A percentile compares a stretch with the other conserved stretches of the same genome.
phyloP scores from a whole-genome alignment of 2,113 vertebrate genomes.

The Condylura cristata region DNA sequence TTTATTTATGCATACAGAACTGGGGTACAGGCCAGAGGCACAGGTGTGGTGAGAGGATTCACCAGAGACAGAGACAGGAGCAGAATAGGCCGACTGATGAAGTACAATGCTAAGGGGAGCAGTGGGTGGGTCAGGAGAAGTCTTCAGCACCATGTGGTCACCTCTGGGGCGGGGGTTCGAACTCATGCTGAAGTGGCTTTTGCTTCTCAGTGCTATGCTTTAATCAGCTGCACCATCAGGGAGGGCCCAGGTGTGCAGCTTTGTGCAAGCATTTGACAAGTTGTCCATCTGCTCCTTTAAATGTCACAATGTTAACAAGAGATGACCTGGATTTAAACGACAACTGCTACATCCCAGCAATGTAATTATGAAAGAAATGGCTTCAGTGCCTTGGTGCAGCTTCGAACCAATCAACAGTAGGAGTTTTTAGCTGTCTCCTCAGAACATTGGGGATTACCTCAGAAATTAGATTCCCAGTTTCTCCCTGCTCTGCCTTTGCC shows the following conservation, averaged over 20 bases:
- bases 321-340: slow-evolving; percentile 54
- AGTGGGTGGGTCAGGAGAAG: too few relatives aligned
- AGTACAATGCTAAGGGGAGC: too few relatives aligned
- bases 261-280: slow-evolving; percentile 13
- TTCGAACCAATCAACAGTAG: neutral
- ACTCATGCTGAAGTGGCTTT: too few relatives aligned
- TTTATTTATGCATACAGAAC: too few relatives aligned
- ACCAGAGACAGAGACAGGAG: too few relatives aligned
- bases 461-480: neutral
- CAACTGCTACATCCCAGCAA: neutral
- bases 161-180: too few relatives aligned
- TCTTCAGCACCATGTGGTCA: too few relatives aligned
- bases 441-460: neutral
- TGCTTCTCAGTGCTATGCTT: too few relatives aligned
- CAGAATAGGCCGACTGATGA: too few relatives aligned
- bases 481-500: neutral
- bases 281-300: slow-evolving; percentile 42
- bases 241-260: neutral
- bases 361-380: neutral
- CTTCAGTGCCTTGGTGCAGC: neutral
- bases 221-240: too few relatives aligned
- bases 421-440: neutral
- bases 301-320: slow-evolving; percentile 35
- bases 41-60: too few relatives aligned
- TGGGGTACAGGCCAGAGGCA: too few relatives aligned